Evolutionary conservation across 35 echinoderm and acorn worm species (phyloP), one percentile per base, ranked within the genome.

Genomic region (Anneissia japonica): DNA sequence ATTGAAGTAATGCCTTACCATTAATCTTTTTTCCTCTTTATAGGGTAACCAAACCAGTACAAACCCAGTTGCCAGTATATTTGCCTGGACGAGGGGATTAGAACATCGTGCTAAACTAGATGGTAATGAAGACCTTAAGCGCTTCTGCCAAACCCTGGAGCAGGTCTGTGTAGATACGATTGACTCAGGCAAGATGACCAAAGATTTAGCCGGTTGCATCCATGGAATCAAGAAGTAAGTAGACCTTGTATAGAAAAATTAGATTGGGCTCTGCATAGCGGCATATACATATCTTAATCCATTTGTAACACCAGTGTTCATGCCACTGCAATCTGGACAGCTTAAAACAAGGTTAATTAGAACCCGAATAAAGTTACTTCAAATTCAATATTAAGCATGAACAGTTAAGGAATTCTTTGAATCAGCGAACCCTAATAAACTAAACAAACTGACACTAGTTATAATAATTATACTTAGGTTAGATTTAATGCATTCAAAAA

Each of bases 61-160:
- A 81, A 97, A 97, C 74, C 95, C 95, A 34, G 86, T 97, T 72
- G 95, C 95, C 77, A 97, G 95, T 93, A 97, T 97, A 29, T 97
- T 97, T 91, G 95, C 95, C 13, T 97, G 95, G 95, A 97, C 95
- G 0, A 55, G 95, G 13, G 95, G 95, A 32, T 80, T 97, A 45
- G 95, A 97, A 80, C 95, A 97, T 86, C 73, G 95, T 21, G 95
- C 95, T n/a, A 93, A 93, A 39, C 86, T 97, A 36, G 95, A 97
- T 72, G 83, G 84, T 39, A 97, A 97, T 74, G 85, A 87, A 26
- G 95, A 93, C 37, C 86, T 97, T 12, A 90, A 91, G 43, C 81
- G 56, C 28, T 97, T 97, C 85, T 88, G 81, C 36, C 46, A 72
- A 43, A 93, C 88, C 33, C 41, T 97, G 82, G 95, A 97, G 79